Evolutionary conservation across 2,113 vertebrate genomes (phyloP).

Genomic region (Buteo buteo): DNA sequence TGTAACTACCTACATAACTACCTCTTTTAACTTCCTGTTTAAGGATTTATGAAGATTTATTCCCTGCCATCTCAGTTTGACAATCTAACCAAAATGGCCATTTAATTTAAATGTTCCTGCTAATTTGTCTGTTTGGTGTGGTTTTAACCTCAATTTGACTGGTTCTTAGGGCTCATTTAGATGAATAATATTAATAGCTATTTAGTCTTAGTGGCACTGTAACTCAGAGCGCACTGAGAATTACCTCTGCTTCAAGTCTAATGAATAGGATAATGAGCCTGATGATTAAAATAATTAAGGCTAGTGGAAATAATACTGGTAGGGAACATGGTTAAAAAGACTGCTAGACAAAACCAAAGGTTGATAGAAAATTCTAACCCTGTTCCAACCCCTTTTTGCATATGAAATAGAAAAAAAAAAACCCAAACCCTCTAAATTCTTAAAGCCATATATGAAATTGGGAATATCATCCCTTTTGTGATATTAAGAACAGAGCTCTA

Average conservation of each 20-base stretch:
- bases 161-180: neutral
- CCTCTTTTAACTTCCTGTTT: constrained; percentile 10
- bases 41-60: constrained; percentile 49
- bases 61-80: constrained; percentile 6
- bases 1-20: neutral
- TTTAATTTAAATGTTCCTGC: constrained; percentile 5
- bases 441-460: neutral
- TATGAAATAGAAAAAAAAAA: neutral
- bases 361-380: neutral
- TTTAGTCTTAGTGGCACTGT: neutral
- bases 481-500: neutral
- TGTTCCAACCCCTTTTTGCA: neutral
- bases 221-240: neutral
- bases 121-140: constrained; percentile 17
- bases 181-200: constrained; percentile 1
- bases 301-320: neutral
- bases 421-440: neutral
- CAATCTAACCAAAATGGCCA: neutral
- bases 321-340: neutral
- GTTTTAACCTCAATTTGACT: constrained; percentile 39
- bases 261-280: neutral
- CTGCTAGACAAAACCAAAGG: neutral
- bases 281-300: constrained; percentile 20
- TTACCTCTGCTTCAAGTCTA: neutral
- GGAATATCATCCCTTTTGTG: neutral